Evolutionary conservation across 2,113 vertebrate species (phyloP), one percentile per base, ranked within the genome.

Genomic region (Nanorana parkeri): DNA sequence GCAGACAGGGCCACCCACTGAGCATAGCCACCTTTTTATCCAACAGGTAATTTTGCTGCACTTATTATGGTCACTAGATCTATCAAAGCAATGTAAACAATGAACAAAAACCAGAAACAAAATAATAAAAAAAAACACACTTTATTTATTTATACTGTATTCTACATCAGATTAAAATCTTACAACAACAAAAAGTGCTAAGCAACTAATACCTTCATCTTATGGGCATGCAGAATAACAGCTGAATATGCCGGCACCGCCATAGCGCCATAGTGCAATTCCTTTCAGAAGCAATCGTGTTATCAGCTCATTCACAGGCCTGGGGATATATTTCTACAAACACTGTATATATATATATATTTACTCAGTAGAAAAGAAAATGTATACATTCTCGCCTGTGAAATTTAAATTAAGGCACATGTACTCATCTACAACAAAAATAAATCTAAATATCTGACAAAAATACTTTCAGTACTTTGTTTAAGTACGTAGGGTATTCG

Each of bases 171-270:
- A 54, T 69, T 80, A 61, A 61, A 80, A 80, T 63, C 23, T 20
- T 80, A 72, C 29, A 80, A 71, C n/a, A 36, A 54, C 55, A 72
- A 72, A 74, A 80, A 64, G 78, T 80, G 67, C 78, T 61, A 69
- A 47, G 47, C 64, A 24, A 78, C 54, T 11, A 32, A 55, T 29
- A 32, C n/a, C 19, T 32, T 29, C 63, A 32, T 66, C 26, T 36
- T 79, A 68, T 21, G 20, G 52, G 47, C 76, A 67, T 79, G 77
- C 77, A 79, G 52, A 79, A 68, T 56, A 54, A 20, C 32, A 68
- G 51, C 54, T 58, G 52, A 54, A 55, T 68, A 19, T 58, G 64
- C 52, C 24, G 63, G 65, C 60, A 63, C 28, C 75, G 15, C 21
- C 19, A 58, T 65, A 47, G 55, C 23, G 47, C 20, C 41, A 32